These are phyloP conservation scores for Aspidapion aeneum DNA, from an alignment of 2,888 invertebrate genomes.

Conservation along the genomic window DNA sequence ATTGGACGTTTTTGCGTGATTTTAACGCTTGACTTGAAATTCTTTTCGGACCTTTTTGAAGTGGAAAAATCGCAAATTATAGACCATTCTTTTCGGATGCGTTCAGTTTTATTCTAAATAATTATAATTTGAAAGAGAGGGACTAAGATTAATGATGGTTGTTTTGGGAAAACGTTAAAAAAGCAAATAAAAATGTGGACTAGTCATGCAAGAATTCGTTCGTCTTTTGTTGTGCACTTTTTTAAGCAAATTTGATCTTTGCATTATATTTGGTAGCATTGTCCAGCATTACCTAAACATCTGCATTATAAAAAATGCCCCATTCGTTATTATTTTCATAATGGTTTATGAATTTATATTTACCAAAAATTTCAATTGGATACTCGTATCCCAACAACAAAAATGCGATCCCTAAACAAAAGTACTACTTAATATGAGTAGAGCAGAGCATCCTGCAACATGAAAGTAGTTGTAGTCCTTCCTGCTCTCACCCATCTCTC, in stretches of 20 bases:
- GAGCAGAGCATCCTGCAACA: too few relatives aligned
- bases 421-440: too few relatives aligned
- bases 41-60: constrained; percentile 32
- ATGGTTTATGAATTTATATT: too few relatives aligned
- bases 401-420: too few relatives aligned
- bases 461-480: too few relatives aligned
- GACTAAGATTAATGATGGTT: constrained; percentile 7
- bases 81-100: constrained; percentile 31
- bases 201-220: constrained; percentile 4
- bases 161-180: constrained; percentile 6
- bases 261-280: neutral
- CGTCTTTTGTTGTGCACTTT: neutral
- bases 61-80: constrained; percentile 36
- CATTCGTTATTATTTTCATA: too few relatives aligned
- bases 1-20: constrained; percentile 33
- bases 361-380: too few relatives aligned
- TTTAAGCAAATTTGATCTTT: neutral
- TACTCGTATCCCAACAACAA: too few relatives aligned
- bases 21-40: constrained; percentile 34
- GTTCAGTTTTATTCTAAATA: constrained; percentile 27
- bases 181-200: constrained; percentile 1
- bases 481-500: too few relatives aligned
- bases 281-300: too few relatives aligned
- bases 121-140: constrained; percentile 15
- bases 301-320: too few relatives aligned